Percentiles rank a stretch among this genome's conserved stretches.
Evolutionary conservation across 2,797 vertebrate species (phyloP).

Genomic region (Poeciliopsis turneri): DNA sequence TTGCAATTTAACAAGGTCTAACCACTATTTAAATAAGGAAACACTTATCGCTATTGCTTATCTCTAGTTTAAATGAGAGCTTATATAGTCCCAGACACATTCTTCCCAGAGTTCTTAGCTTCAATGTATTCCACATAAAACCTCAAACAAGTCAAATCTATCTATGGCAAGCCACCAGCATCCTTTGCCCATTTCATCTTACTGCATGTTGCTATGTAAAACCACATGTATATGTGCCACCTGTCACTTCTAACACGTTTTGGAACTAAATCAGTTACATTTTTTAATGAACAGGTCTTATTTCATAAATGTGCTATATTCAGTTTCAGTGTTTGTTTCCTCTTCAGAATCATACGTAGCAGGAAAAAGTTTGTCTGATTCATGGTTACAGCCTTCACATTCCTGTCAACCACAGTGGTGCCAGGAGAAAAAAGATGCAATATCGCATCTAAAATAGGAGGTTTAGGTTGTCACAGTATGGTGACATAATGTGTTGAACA

Average conservation of each 20-base stretch:
- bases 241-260: constrained; percentile 29
- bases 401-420: constrained; percentile 24
- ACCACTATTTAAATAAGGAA: neutral
- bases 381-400: constrained; percentile 23
- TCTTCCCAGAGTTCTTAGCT: constrained; percentile 24
- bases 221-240: constrained; percentile 43
- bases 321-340: constrained; percentile 45
- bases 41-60: constrained; percentile 28
- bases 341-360: constrained; percentile 53
- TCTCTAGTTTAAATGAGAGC: constrained; percentile 50
- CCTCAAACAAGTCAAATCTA: constrained; percentile 45
- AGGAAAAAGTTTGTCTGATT: constrained; percentile 51
- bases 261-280: constrained; percentile 53
- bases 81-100: constrained; percentile 38
- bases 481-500: constrained; percentile 54
- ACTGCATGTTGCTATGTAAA: constrained; percentile 20
- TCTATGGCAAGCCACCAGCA: constrained; percentile 9
- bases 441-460: constrained; percentile 39
- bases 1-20: neutral
- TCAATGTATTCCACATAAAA: constrained; percentile 32
- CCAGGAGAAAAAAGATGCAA: constrained; percentile 26
- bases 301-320: constrained; percentile 40
- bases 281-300: constrained; percentile 48
- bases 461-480: constrained; percentile 57
- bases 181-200: constrained; percentile 8